Conservation (phyloP, 2,797 vertebrate species). For the Kryptopterus vitreolus region DNA sequence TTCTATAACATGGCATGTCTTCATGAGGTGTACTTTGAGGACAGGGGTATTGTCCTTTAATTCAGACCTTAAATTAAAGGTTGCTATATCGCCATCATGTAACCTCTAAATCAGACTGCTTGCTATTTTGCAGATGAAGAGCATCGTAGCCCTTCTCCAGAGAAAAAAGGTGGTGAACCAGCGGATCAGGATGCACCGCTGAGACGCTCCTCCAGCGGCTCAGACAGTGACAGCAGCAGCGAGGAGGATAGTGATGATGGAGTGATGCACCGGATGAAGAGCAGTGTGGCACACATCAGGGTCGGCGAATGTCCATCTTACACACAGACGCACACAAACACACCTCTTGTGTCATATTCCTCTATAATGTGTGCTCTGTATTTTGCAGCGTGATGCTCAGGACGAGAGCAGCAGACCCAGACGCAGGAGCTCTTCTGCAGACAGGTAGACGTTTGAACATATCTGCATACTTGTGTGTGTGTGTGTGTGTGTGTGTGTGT, state of each 20-base stretch:
- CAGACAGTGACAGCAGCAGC: slow-evolving; percentile 59
- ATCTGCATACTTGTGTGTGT: too few relatives aligned
- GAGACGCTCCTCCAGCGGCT: slow-evolving; percentile 51
- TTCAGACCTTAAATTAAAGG: not conserved
- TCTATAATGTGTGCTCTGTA: not conserved
- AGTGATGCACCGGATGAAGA: slow-evolving; percentile 67
- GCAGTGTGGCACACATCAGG: slow-evolving; percentile 75
- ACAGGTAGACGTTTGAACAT: slow-evolving; percentile 22
- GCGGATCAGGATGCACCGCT: slow-evolving; percentile 33
- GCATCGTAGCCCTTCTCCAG: slow-evolving; percentile 4
- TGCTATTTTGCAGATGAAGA: slow-evolving; percentile 33
- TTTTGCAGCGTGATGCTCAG: slow-evolving; percentile 49
- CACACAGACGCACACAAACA: too few relatives aligned
- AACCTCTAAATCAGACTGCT: not conserved
- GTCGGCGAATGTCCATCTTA: slow-evolving; percentile 56
- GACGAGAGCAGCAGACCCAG: slow-evolving; percentile 41
- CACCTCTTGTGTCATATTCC: not conserved
- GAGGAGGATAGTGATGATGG: slow-evolving; percentile 64
- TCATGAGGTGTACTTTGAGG: too few relatives aligned
- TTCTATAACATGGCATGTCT: too few relatives aligned
- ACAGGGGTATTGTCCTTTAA: not conserved
- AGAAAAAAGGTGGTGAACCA: slow-evolving; percentile 47
- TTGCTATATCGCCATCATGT: not conserved
- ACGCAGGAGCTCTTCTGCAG: slow-evolving; percentile 43
- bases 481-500: too few relatives aligned